Evolutionary conservation across 2,888 invertebrate genomes (phyloP), one percentile per base, ranked within the genome.

Genomic region (Macrosiphum euphorbiae): DNA sequence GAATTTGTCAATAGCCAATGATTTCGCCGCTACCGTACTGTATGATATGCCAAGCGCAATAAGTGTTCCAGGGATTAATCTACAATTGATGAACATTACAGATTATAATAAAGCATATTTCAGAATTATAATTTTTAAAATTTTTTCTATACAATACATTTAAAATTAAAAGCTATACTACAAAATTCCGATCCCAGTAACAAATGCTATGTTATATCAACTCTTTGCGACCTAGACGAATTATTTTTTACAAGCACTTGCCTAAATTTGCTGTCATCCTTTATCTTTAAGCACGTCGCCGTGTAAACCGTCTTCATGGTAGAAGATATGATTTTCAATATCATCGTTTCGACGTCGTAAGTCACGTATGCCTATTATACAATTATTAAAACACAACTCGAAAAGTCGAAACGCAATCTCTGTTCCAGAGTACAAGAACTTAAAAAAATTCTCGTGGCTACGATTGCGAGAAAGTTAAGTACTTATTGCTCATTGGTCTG

Each of bases 1-100:
- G 95, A 98, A 99, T 94, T 96, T 95, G 24, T 95, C 86, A 35
- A 55, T 44, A 24, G 41, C 61, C n/a, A 58, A 55, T 41, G 94
- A 94, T 92, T 94, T 94, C 41, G 88, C 89, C 4, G 91, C 89
- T 26, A 94, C 91, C 11, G 86, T 89, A 58, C 90, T 94, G 26
- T 94, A 94, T 13, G 94, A 85, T 13, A 94, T 67, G 3, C 94
- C 89, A n/a, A 94, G 52, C 20, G 94, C 91, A 47, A 94, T 85
- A 11, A 92, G 88, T 50, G 90, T 41, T 41, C 94, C 94, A 10
- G 94, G 90, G 13, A 94, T 90, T 55, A 94, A 94, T 55, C 88
- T 92, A 28, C 8, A 93, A 85, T 88, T 20, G 4, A 92, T 44
- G 26, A 87, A 50, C 3, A 28, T 78, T 41, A 90, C 44, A 16